Conservation (phyloP, 2,888 invertebrate genomes). For the Mimachlamys varia region DNA sequence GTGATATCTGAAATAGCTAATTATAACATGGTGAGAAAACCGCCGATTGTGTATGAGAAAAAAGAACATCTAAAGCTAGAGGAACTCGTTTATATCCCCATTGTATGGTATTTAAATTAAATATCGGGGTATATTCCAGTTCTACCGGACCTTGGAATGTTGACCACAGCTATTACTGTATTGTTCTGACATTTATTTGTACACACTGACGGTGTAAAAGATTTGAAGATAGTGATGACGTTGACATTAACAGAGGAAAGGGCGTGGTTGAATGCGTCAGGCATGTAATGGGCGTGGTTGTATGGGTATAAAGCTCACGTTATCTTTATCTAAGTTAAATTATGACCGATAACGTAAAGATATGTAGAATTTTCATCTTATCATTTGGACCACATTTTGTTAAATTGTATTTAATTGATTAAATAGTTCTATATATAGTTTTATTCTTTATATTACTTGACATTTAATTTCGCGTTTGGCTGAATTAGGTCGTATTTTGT, state of each 20-base stretch:
- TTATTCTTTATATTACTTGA: neutral
- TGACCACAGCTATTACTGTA: neutral
- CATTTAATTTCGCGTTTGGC: neutral
- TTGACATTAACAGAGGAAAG: neutral
- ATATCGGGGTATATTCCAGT: neutral
- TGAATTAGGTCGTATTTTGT: neutral
- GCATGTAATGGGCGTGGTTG: neutral
- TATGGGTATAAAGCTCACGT: neutral
- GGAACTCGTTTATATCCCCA: neutral
- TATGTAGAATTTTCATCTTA: neutral
- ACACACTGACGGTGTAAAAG: neutral
- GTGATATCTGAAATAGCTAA: neutral
- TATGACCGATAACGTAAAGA: neutral
- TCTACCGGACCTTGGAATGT: neutral
- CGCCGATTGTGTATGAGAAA: neutral
- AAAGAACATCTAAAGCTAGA: neutral
- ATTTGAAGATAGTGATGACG: neutral
- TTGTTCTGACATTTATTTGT: neutral
- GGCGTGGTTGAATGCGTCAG: neutral
- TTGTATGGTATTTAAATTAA: neutral
- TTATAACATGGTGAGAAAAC: neutral
- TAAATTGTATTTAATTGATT: neutral
- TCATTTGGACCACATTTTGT: neutral
- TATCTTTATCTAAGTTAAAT: neutral
- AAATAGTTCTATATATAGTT: neutral